phyloP scores from a whole-genome alignment of 2,113 vertebrate species.

The Elaphurus davidianus region DNA sequence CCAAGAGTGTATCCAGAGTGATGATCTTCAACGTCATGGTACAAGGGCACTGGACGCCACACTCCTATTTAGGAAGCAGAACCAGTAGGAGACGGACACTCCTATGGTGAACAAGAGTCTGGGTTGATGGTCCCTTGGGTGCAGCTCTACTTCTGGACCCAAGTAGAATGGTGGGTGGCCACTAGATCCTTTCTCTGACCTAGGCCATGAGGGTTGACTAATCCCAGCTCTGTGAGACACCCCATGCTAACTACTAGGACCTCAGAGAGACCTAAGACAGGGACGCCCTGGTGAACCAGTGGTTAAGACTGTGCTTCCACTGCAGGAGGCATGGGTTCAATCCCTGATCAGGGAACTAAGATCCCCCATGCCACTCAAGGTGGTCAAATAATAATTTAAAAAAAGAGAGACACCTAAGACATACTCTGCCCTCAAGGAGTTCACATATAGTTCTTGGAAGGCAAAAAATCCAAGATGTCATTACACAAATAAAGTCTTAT shows the following conservation, averaged over 20 bases:
- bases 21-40: rapidly evolving
- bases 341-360: background rate
- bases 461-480: background rate
- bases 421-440: background rate
- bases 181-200: background rate
- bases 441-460: background rate
- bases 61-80: background rate
- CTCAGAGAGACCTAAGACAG: background rate
- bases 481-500: background rate
- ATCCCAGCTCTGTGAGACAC: background rate
- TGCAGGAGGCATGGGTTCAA: background rate
- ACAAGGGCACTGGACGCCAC: background rate
- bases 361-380: background rate
- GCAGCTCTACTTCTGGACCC: background rate
- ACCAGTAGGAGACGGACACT: rapidly evolving
- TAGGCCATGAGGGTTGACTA: background rate
- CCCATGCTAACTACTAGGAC: background rate
- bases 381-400: background rate
- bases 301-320: background rate
- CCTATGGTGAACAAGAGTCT: background rate
- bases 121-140: background rate
- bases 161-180: background rate
- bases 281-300: background rate
- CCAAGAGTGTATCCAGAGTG: background rate
- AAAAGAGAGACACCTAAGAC: background rate